A percentile compares a stretch with the other conserved stretches of the same genome.
Conservation (phyloP, 2,113 vertebrate genomes). For the Malaclemys terrapin region DNA sequence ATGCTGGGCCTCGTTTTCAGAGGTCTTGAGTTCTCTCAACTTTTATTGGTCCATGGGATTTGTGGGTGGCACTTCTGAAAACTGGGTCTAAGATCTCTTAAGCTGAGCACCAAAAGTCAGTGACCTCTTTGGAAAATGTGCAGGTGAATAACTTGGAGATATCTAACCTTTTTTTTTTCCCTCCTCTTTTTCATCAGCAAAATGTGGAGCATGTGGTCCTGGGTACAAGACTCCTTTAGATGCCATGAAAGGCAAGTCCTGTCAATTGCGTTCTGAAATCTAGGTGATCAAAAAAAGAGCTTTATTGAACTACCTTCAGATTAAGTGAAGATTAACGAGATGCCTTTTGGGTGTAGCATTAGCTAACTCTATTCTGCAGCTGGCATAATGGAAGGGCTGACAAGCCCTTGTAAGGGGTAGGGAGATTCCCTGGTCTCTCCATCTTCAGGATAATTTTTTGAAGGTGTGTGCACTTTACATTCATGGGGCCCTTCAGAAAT, state of each 20-base stretch:
- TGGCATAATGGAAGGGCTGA: neutral
- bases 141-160: neutral
- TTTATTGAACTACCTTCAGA: fast-evolving
- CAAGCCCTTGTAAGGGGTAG: neutral
- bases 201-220: slow-evolving; percentile 87
- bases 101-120: neutral
- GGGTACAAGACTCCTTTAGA: slow-evolving; percentile 89
- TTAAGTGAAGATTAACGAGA: fast-evolving
- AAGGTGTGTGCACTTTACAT: neutral
- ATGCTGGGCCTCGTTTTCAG: neutral
- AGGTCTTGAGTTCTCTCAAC: neutral
- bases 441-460: neutral
- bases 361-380: fast-evolving
- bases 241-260: slow-evolving; percentile 91
- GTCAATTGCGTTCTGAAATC: fast-evolving
- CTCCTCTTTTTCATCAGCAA: slow-evolving; percentile 66
- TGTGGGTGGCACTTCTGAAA: neutral
- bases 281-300: neutral
- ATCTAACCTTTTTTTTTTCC: neutral
- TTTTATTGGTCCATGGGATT: neutral
- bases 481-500: no score
- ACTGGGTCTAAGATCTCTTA: neutral
- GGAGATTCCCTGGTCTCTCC: neutral
- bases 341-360: neutral
- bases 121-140: fast-evolving